Evolutionary conservation across 2,113 vertebrate species (phyloP).

Genomic region (Aythya baeri): DNA sequence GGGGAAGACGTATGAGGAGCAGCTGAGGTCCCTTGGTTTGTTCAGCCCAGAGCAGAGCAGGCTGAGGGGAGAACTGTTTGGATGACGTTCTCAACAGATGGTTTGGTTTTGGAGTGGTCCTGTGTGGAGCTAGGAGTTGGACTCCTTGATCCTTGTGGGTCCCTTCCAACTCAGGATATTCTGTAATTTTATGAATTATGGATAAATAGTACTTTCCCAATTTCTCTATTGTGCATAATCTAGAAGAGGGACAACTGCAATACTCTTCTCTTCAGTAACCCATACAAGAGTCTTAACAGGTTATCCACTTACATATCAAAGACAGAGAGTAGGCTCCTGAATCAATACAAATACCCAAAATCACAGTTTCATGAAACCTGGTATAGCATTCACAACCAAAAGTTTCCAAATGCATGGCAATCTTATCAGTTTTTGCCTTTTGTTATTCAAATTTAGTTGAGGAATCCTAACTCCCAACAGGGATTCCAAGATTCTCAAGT

Average conservation of each 20-base stretch:
- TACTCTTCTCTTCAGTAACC: neutral
- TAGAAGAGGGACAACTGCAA: neutral
- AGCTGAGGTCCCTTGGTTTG: too few relatives aligned
- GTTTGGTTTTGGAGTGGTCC: too few relatives aligned
- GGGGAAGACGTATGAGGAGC: too few relatives aligned
- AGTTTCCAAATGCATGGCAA: constrained; percentile 16
- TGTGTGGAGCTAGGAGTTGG: too few relatives aligned
- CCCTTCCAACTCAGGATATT: too few relatives aligned
- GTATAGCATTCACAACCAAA: neutral
- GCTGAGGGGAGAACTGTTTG: too few relatives aligned
- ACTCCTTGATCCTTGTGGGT: too few relatives aligned
- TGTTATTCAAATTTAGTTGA: neutral
- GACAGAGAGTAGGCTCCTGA: neutral
- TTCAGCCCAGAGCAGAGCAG: too few relatives aligned
- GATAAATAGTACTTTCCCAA: neutral
- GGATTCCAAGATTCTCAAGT: neutral
- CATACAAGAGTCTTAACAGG: neutral
- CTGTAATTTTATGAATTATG: neutral
- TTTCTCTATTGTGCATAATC: neutral
- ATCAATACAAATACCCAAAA: neutral
- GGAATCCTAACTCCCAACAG: neutral
- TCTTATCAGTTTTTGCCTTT: constrained; percentile 29
- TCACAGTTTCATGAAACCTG: neutral
- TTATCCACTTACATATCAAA: neutral
- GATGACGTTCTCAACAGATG: too few relatives aligned